Conservation (phyloP, 2,888 invertebrate species). For the Rhimphoctona megacephalus region DNA sequence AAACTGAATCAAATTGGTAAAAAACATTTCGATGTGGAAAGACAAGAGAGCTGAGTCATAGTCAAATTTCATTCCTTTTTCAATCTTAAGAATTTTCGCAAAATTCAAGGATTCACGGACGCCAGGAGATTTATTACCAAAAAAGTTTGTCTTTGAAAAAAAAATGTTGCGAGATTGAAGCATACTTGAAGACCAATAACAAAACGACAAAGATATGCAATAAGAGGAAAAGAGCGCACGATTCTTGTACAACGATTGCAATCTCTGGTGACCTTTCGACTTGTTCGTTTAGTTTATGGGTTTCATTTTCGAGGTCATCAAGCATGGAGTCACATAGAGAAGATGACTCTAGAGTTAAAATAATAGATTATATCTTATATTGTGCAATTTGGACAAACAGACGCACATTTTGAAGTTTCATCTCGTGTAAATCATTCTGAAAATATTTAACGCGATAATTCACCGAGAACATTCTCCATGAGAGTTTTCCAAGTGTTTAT, state of each 20-base stretch:
- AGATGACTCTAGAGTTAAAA: constrained; percentile 26
- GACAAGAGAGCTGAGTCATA: not conserved
- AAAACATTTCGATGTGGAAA: not conserved
- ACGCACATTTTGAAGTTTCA: too few species aligned
- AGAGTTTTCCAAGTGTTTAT: too few species aligned
- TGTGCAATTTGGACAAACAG: too few species aligned
- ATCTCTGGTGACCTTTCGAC: constrained; percentile 41
- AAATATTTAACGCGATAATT: too few species aligned
- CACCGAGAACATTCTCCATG: too few species aligned
- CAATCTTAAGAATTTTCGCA: not conserved
- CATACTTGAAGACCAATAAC: not conserved
- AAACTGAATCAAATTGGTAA: not conserved
- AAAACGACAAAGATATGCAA: not conserved
- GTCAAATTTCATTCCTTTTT: not conserved
- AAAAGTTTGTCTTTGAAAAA: not conserved
- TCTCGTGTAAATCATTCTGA: too few species aligned
- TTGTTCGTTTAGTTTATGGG: constrained; percentile 48
- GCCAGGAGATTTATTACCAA: not conserved
- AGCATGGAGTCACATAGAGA: constrained; percentile 18
- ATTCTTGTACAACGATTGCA: constrained; percentile 54
- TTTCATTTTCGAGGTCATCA: constrained; percentile 51
- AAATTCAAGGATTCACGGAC: not conserved
- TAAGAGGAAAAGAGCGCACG: constrained; percentile 28
- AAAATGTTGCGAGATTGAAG: not conserved
- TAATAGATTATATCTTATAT: constrained; percentile 14